phyloP scores from a whole-genome alignment of 2,113 vertebrate genomes.

The Coptodon rendalli region DNA sequence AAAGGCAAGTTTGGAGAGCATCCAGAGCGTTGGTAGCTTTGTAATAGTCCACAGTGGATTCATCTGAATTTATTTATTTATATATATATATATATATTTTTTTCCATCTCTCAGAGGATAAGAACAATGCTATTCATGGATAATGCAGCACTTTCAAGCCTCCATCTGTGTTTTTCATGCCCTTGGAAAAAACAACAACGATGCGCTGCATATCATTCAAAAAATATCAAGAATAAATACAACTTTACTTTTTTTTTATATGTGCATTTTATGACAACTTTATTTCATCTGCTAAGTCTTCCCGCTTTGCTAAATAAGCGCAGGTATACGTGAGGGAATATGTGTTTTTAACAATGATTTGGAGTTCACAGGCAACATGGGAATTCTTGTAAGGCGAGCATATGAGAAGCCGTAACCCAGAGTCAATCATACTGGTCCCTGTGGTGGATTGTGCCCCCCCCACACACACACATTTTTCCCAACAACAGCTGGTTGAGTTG shows the following conservation, averaged over 20 bases:
- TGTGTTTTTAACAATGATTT: not conserved
- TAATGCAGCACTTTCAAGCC: conserved; percentile 27
- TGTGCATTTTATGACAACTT: not conserved
- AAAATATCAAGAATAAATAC: not conserved
- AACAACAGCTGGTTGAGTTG: not conserved
- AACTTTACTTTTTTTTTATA: not conserved
- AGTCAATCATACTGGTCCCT: not conserved
- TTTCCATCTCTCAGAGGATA: not conserved
- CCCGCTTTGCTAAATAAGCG: not conserved
- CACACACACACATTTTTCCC: rapidly evolving
- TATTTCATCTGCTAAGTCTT: not conserved
- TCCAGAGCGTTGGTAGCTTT: conserved; percentile 31
- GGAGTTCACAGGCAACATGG: not conserved
- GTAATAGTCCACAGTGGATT: conserved; percentile 16
- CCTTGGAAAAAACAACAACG: not conserved
- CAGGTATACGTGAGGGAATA: not conserved
- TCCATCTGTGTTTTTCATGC: conserved; percentile 42
- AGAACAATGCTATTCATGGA: conserved; percentile 39
- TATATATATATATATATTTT: not conserved
- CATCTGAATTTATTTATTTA: conserved; percentile 17
- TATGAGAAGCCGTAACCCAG: not conserved
- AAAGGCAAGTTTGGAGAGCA: conserved; percentile 15
- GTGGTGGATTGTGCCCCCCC: not conserved
- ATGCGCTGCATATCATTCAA: not conserved
- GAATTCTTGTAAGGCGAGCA: not conserved